phyloP scores from a whole-genome alignment of 2,888 invertebrate genomes.

The Sacculina carcini region DNA sequence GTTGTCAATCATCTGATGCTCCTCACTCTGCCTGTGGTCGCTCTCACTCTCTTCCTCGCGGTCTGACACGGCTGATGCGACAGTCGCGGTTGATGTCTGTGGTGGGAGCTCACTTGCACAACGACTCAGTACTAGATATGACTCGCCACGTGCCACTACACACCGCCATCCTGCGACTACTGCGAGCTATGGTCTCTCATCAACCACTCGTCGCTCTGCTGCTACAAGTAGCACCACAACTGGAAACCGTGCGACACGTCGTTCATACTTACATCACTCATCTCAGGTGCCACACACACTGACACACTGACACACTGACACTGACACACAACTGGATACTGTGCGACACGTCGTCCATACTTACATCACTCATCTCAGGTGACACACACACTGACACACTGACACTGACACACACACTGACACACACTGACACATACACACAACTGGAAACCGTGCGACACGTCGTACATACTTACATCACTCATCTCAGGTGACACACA shows the following conservation, averaged over 20 bases:
- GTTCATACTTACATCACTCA: not conserved
- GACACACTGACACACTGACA: not conserved
- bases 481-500: not conserved
- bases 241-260: slow-evolving; percentile 6
- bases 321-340: not conserved
- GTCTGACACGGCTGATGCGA: slow-evolving; percentile 46
- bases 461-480: not conserved
- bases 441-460: slow-evolving; percentile 7
- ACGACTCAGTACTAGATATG: slow-evolving; percentile 90
- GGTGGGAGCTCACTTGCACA: slow-evolving; percentile 64
- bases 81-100: slow-evolving; percentile 65
- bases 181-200: slow-evolving; percentile 45
- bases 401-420: not conserved
- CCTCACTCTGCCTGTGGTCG: not conserved
- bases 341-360: not conserved
- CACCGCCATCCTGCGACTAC: slow-evolving; percentile 49
- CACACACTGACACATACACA: not conserved
- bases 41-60: slow-evolving; percentile 29
- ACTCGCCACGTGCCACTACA: slow-evolving; percentile 86
- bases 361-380: not conserved
- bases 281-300: not conserved
- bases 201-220: slow-evolving; percentile 34
- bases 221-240: slow-evolving; percentile 1
- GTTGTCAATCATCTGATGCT: not conserved
- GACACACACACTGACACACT: not conserved